Base-by-base conservation (phyloP, 2,888 invertebrate genomes). In the Tetramorium bicarinatum region DNA sequence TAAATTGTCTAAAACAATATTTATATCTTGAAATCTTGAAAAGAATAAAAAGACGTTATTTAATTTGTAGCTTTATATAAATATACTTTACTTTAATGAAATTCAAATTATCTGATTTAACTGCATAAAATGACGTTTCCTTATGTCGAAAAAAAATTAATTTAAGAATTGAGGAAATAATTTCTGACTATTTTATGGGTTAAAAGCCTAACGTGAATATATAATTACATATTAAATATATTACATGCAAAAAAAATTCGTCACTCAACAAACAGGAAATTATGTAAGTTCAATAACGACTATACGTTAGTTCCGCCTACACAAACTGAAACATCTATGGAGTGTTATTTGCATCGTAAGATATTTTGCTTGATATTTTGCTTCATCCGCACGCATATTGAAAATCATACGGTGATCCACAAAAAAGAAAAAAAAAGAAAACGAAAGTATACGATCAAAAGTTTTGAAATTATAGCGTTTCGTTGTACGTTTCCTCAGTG, bases 391-490 rank as follows among this genome's bases (percentile, higher is more conserved):
- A 56, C 18, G 29, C 34, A 44, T 44, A 34, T 38, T 3, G 71
- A 47, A 79, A 79, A 79, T 59, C 47, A 80, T 71, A 80, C 25
- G 34, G 34, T 66, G 1, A 71, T 79, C 9, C 9, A 18, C 47
- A 47, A 79, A 47, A 61, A 75, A 52, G 29, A 18, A 38, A 49
- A 34, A 41, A 38, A 56, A 41, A 9, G 3, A 75, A 49, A 61
- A 59, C 21, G 59, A 79, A 71, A 59, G 59, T 79, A 29, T n/a
- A 15, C 69, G 59, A 71, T 59, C 47, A 71, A 41, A 56, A 80
- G 59, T 71, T 80, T 72, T 25, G 59, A 71, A 61, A 80, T 80
- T 80, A 80, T 72, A 72, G 72, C 34, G 38, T n/a, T 72, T 49
- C 47, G 13, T 41, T 59, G 8, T 47, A 71, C 4, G 11, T 21